Evolutionary conservation across 1,140 invertebrate genomes (phyloP).

Genomic region (Adoxophyes honmai): DNA sequence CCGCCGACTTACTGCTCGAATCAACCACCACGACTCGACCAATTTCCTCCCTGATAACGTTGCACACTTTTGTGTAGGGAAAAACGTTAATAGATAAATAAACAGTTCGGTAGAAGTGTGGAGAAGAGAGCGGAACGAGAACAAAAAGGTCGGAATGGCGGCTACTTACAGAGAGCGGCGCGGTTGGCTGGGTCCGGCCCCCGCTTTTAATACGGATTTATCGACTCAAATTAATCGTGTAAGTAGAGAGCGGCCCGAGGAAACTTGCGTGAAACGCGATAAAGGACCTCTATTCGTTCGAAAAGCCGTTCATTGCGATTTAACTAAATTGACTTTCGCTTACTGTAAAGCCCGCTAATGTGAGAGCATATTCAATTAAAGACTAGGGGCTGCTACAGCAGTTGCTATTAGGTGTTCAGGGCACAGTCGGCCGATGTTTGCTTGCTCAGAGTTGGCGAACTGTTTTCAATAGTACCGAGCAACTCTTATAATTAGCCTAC

Average conservation of each 20-base stretch:
- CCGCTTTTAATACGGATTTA: constrained; percentile 73
- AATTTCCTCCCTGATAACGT: constrained; percentile 29
- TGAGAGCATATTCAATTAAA: constrained; percentile 24
- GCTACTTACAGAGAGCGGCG: constrained; percentile 51
- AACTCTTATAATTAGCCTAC: too few relatives aligned
- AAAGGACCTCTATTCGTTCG: constrained; percentile 54
- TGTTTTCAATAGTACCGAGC: too few relatives aligned
- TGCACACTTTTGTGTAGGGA: constrained; percentile 30
- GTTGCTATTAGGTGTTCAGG: too few relatives aligned
- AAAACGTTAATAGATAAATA: constrained; percentile 41
- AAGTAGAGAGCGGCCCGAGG: constrained; percentile 56
- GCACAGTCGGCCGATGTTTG: too few relatives aligned
- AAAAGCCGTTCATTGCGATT: constrained; percentile 45
- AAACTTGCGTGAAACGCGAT: constrained; percentile 68
- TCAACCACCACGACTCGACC: constrained; percentile 35
- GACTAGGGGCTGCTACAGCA: neutral
- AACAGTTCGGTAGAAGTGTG: constrained; percentile 27
- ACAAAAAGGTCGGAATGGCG: constrained; percentile 59
- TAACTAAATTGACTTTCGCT: constrained; percentile 43
- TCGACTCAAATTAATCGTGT: constrained; percentile 74
- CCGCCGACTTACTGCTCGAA: constrained; percentile 24
- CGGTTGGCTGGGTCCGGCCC: constrained; percentile 55
- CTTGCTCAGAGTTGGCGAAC: too few relatives aligned
- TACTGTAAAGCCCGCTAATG: constrained; percentile 29
- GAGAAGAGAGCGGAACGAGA: constrained; percentile 41